Base-by-base conservation (phyloP, 1,140 invertebrate genomes). In the Hirudo medicinalis region DNA sequence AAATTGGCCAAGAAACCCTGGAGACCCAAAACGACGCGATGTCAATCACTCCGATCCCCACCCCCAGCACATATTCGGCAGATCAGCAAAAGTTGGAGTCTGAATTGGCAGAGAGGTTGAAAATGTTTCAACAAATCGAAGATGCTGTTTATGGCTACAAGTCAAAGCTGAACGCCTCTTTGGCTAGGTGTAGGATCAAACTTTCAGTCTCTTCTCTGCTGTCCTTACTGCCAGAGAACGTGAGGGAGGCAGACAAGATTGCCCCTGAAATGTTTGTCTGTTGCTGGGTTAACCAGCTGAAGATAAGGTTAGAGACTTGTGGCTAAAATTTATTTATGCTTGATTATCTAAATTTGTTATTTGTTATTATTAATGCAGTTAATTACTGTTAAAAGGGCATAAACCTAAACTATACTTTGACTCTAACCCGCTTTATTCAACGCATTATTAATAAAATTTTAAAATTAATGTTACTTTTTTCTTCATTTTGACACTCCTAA, bases 141-240 rank as follows among this genome's bases (percentile, higher is more conserved):
- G 29, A 63, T 25, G 22, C 29, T n/a, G 22, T 63, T 22, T 25
- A 63, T 63, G 22, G 29, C 22, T 22, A 63, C 57, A 63, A 63
- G 15, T 63, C 57, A 11, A 63, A 63, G 19, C 20, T 63, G 15
- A 63, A 63, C 20, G 57, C 57, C 57, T 63, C 57, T 25, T 32
- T 63, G 19, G 57, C 57, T 4, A 63, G 57, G 13, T 63, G 57
- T 63, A 22, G 57, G 29, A 63, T 63, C 57, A 63, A 32, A 63
- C 57, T 63, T 32, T 63, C 57, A 63, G 29, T 63, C 57, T 32
- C 57, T 13, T 63, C 57, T 63, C 57, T 63, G 57, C 22, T 25
- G 0, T 63, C 22, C 57, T 25, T 63, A 25, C 57, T 63, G 57
- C 57, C 57, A 32, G 57, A 63, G 22, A 63, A 32, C 29, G 57